Evolutionary conservation across 1,140 invertebrate species (phyloP).

Genomic region (Cotesia glomerata): DNA sequence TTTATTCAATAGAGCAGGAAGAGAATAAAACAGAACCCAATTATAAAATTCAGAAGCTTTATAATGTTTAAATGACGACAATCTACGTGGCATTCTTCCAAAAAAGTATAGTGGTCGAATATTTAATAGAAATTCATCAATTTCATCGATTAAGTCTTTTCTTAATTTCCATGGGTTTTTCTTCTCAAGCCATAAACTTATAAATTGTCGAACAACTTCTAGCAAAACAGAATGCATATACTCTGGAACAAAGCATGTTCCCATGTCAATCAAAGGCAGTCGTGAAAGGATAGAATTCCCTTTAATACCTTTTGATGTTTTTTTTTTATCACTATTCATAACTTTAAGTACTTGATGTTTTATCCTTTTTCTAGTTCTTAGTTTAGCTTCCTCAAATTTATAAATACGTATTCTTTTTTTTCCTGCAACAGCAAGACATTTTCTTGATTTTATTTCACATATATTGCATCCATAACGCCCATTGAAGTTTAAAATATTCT

Average conservation of each 20-base stretch:
- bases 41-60: slow-evolving; percentile 38
- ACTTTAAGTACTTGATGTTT: slow-evolving; percentile 23
- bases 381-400: slow-evolving; percentile 26
- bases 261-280: slow-evolving; percentile 33
- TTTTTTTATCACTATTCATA: background rate
- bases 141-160: background rate
- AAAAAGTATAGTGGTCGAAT: slow-evolving; percentile 34
- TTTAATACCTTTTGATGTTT: slow-evolving; percentile 33
- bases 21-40: slow-evolving; percentile 38
- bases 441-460: slow-evolving; percentile 34
- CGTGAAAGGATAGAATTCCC: slow-evolving; percentile 22
- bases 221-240: slow-evolving; percentile 40
- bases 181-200: slow-evolving; percentile 18
- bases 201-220: slow-evolving; percentile 29
- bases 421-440: slow-evolving; percentile 14
- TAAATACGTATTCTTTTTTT: slow-evolving; percentile 30
- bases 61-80: slow-evolving; percentile 23
- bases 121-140: slow-evolving; percentile 27
- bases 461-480: slow-evolving; percentile 38
- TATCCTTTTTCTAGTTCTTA: slow-evolving; percentile 31
- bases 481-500: slow-evolving; percentile 38
- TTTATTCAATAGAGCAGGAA: slow-evolving; percentile 25
- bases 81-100: slow-evolving; percentile 23
- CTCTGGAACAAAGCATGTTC: slow-evolving; percentile 33
- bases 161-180: slow-evolving; percentile 25